phyloP scores from a whole-genome alignment of 2,113 vertebrate genomes.

The Lamprotornis superbus region DNA sequence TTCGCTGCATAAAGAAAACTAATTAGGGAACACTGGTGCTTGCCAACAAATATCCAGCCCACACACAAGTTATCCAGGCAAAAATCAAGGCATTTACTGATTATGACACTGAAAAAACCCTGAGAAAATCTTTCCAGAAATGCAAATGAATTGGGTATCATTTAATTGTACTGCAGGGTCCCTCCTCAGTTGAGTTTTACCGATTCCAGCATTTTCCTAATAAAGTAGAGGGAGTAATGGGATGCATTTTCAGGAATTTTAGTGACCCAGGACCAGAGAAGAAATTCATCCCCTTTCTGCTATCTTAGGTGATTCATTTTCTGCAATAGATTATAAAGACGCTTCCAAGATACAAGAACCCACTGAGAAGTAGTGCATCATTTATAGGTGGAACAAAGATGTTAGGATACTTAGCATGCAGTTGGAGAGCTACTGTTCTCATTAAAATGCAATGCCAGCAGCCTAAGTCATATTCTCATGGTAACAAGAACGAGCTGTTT shows the following conservation, averaged over 20 bases:
- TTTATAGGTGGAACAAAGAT: slow-evolving; percentile 8
- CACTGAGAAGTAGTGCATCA: background rate
- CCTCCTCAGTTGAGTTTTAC: background rate
- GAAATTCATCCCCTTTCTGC: background rate
- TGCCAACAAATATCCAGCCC: background rate
- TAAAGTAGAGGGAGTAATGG: background rate
- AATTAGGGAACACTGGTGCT: background rate
- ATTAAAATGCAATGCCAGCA: slow-evolving; percentile 49
- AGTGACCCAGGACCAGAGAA: background rate
- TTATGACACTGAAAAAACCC: background rate
- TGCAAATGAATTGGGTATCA: rapidly evolving
- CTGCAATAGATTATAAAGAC: background rate
- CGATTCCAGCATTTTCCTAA: background rate
- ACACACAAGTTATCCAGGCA: background rate
- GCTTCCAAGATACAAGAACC: background rate
- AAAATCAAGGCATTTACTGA: background rate
- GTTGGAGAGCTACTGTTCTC: slow-evolving; percentile 3
- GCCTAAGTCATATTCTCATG: slow-evolving; percentile 49
- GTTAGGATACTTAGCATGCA: background rate
- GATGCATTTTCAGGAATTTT: background rate
- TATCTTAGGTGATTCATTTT: background rate
- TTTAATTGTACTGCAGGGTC: background rate
- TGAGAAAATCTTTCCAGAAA: background rate
- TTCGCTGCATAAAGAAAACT: background rate
- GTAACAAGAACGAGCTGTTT: slow-evolving; percentile 59